phyloP scores from a whole-genome alignment of 2,888 invertebrate genomes.

The Drosophila paracracens region DNA sequence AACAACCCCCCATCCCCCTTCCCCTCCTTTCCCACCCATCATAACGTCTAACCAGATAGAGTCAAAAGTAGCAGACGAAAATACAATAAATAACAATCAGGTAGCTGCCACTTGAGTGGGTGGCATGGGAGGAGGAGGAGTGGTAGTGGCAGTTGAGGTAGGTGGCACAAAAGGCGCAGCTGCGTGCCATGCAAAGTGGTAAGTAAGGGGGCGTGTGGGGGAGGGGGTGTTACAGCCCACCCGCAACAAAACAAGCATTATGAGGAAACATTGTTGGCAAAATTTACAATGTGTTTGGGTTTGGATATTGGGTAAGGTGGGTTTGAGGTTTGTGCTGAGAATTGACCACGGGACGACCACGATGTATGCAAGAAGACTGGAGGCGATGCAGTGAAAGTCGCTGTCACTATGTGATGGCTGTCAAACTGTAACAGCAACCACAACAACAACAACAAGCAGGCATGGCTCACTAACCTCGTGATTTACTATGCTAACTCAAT shows the following conservation, averaged over 20 bases:
- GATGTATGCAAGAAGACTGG: conserved; percentile 32
- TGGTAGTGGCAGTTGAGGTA: not conserved
- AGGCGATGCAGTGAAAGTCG: conserved; percentile 63
- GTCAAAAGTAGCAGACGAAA: conserved; percentile 54
- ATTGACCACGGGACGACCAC: conserved; percentile 31
- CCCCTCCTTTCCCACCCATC: conserved; percentile 26
- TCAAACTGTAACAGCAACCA: conserved; percentile 53
- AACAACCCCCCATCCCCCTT: not conserved
- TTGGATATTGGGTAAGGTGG: conserved; percentile 4
- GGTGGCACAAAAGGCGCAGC: conserved; percentile 56
- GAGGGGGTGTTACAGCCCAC: conserved; percentile 13
- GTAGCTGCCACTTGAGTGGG: conserved; percentile 48
- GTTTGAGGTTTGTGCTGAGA: conserved; percentile 12
- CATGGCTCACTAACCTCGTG: conserved; percentile 74
- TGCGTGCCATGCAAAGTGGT: conserved; percentile 42
- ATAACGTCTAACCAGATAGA: conserved; percentile 49
- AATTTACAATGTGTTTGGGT: conserved; percentile 55
- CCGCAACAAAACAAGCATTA: conserved; percentile 36
- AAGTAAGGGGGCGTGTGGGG: conserved; percentile 32
- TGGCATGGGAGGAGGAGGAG: conserved; percentile 3
- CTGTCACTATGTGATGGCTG: conserved; percentile 26
- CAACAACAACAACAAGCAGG: not conserved
- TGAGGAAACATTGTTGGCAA: conserved; percentile 54
- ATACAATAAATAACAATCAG: conserved; percentile 75
- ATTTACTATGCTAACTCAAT: conserved; percentile 53